These are phyloP conservation scores for Acrobasis consociella DNA, from an alignment of 2,888 invertebrate species.

Conservation along the genomic window DNA sequence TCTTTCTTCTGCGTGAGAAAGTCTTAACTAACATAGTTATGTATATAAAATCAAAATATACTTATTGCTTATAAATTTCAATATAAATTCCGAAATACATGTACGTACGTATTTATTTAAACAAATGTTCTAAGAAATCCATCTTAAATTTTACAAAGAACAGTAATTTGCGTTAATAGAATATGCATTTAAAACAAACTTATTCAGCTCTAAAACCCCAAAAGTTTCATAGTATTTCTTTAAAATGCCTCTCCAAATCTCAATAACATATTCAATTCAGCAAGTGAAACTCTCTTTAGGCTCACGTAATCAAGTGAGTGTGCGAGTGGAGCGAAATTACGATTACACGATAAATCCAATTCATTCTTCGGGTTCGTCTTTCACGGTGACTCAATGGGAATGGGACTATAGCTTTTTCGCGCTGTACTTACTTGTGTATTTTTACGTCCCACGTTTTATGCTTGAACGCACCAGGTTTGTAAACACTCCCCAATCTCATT, in stretches of 20 bases:
- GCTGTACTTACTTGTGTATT: conserved; percentile 40
- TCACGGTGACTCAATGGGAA: conserved; percentile 44
- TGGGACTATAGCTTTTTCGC: conserved; percentile 46
- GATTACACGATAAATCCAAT: conserved; percentile 70
- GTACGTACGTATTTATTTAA: too few species aligned
- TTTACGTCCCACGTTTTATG: conserved; percentile 34
- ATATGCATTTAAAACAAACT: not conserved
- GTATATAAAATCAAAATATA: too few species aligned
- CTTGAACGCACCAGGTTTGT: not conserved
- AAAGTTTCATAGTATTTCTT: not conserved
- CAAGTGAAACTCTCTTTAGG: conserved; percentile 51
- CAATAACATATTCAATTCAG: conserved; percentile 57
- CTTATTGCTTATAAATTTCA: too few species aligned
- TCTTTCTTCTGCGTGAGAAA: too few species aligned
- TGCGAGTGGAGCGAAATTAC: conserved; percentile 60
- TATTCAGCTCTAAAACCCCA: not conserved
- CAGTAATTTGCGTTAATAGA: not conserved
- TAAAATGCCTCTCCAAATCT: conserved; percentile 33
- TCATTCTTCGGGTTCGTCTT: conserved; percentile 52
- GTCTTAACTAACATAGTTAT: too few species aligned
- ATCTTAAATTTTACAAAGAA: not conserved
- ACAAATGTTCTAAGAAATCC: not conserved
- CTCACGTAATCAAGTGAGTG: conserved; percentile 59
- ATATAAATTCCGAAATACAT: too few species aligned
- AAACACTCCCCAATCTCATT: not conserved